Percentiles rank a stretch among this genome's conserved stretches.
Conservation (phyloP, 1,140 invertebrate species). For the Brachionus manjavacas region DNA sequence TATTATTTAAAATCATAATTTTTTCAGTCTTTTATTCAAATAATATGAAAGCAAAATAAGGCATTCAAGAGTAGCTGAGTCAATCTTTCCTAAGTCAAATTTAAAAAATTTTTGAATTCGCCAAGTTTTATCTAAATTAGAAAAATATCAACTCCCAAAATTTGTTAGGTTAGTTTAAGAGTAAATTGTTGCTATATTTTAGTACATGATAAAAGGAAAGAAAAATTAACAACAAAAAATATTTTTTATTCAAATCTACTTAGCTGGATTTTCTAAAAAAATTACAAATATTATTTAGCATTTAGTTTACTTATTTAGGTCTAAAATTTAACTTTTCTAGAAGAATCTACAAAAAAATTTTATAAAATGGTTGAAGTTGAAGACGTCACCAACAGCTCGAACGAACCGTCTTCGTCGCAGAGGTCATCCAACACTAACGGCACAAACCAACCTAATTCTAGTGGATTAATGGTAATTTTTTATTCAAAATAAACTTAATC, state of each 20-base stretch:
- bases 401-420: neutral
- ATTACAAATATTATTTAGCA: too few species aligned
- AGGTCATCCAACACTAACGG: neutral
- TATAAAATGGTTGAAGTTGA: conserved; percentile 31
- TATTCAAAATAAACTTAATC: neutral
- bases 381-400: neutral
- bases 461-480: neutral
- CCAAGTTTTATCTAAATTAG: neutral
- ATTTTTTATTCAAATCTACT: neutral
- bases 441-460: neutral
- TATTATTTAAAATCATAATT: too few species aligned
- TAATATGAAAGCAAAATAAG: too few species aligned
- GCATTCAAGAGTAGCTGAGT: too few species aligned
- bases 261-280: too few species aligned
- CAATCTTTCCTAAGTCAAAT: too few species aligned
- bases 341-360: neutral
- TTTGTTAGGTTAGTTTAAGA: neutral
- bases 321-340: neutral
- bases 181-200: neutral
- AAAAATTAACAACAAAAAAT: neutral
- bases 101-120: too few species aligned
- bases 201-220: neutral
- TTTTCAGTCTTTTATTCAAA: too few species aligned
- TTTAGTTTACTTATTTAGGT: too few species aligned
- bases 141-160: neutral